A percentile compares a stretch with the other conserved stretches of the same genome.
Conservation (phyloP, 1,140 invertebrate species). For the Bathynomus jamesi region DNA sequence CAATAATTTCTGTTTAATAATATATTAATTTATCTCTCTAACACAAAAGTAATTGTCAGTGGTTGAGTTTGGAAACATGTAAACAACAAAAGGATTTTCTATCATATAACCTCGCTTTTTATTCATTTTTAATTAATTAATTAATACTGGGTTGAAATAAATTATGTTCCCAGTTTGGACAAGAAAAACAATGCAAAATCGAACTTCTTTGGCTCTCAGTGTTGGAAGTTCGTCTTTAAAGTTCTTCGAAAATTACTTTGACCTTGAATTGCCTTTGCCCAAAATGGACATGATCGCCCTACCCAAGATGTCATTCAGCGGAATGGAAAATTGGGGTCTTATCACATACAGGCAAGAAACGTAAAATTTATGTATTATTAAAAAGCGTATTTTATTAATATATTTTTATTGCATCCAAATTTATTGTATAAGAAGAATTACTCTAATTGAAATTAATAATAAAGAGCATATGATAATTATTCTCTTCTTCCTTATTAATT, state of each 20-base stretch:
- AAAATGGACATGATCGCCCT: slow-evolving; percentile 80
- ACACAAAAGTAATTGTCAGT: not conserved
- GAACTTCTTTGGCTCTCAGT: not conserved
- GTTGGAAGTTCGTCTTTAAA: slow-evolving; percentile 43
- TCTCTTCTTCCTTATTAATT: no score
- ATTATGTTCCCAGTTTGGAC: not conserved
- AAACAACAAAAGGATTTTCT: no score
- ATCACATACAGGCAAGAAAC: slow-evolving; percentile 58
- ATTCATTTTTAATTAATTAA: no score
- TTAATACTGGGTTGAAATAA: no score
- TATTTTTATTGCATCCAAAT: no score
- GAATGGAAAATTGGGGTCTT: slow-evolving; percentile 55
- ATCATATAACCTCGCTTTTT: no score
- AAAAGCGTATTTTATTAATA: no score
- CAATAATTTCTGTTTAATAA: slow-evolving; percentile 4
- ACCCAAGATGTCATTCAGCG: slow-evolving; percentile 59
- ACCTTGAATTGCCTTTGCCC: slow-evolving; percentile 56
- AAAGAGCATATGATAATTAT: no score
- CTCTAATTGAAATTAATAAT: no score
- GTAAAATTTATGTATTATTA: no score
- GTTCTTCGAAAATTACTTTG: slow-evolving; percentile 61
- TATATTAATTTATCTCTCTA: not conserved
- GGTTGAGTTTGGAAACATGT: no score
- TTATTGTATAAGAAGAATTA: no score
- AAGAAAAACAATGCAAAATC: not conserved